Evolutionary conservation across 1,140 invertebrate genomes (phyloP), one percentile per base, ranked within the genome.

Genomic region (Sinonovacula constricta): DNA sequence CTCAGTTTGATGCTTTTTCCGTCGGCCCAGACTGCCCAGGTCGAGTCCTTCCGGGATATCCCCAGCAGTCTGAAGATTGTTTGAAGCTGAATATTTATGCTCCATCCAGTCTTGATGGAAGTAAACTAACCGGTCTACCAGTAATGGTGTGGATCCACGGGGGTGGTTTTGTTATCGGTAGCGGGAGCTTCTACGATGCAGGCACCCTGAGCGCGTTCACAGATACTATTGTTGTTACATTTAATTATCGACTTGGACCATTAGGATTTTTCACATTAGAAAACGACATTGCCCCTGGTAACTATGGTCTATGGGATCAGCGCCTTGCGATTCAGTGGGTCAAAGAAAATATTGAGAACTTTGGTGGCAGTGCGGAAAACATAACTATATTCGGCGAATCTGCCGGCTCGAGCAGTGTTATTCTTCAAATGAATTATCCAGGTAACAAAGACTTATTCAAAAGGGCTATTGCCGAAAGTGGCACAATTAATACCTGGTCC

Each of bases 61-160:
- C 24, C 18, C 26, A n/a, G n/a, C 36, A 45, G n/a, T 51, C 57
- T 12, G 98, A 99, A 93, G 97, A 99, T 91, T 99, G 98, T 91
- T 93, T 99, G 14, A 97, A 97, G 89, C 93, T 99, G 69, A 98
- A 97, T 90, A 95, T 99, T 24, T 93, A 92, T 91, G 87, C 94
- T 82, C 97, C 96, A 3, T 14, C 92, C 94, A 65, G 22, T 5
- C 3, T 54, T 0, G 51, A n/a, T 45, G 31, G 3, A 7, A 22
- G 33, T n/a, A 18, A 26, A 12, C 24, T 10, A 12, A 22, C 62
- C 5, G n/a, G n/a, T n/a, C n/a, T n/a, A n/a, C n/a, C 97, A 30
- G 97, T 98, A 22, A 95, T 98, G 94, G 93, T 98, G 31, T 99
- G 97, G 97, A 95, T 99, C 76, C 98, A 96, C 90, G 97, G 97